Evolutionary conservation across 2,888 invertebrate genomes (phyloP), one percentile per base, ranked within the genome.

Genomic region (Melanophora roralis): DNA sequence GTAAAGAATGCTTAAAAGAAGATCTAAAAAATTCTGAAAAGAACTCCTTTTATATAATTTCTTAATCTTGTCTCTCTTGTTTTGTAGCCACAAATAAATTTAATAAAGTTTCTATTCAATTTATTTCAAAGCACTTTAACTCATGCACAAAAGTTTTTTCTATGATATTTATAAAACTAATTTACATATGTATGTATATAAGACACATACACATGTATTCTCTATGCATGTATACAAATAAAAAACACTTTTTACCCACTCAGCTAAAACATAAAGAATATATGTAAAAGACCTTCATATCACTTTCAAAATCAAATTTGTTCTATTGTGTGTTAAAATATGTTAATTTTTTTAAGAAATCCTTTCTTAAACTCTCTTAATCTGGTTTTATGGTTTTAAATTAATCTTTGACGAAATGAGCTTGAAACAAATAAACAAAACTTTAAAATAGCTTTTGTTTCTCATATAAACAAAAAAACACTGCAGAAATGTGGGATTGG

Each of bases 141-240:
- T 74, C 65, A 74, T n/a, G 74, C 65, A 74, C 32, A 72, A 60
- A 23, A 12, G n/a, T n/a, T n/a, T n/a, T n/a, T n/a, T n/a, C n/a
- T n/a, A n/a, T n/a, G n/a, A n/a, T n/a, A n/a, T n/a, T n/a, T n/a
- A n/a, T n/a, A n/a, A n/a, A n/a, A n/a, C n/a, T n/a, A n/a, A n/a
- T 19, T 12, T 12, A 19, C 36, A 36, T 0, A 47, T 11, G 14
- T 0, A 6, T 47, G 12, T 7, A 47, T 21, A 47, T 43, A n/a
- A n/a, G n/a, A 40, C 40, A 19, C 19, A 5, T 43, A 43, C 16
- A 43, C 16, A 7, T 43, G n/a, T 16, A 43, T 1, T n/a, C n/a
- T 8, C n/a, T 5, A 5, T 2, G 4, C 12, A 45, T 11, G 21
- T 1, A 45, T 19, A 47, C 5, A 47, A 2, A 47, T 47, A 9